A percentile compares a stretch with the other conserved stretches of the same genome.
These are phyloP conservation scores for Sesia bembeciformis DNA, from an alignment of 2,888 invertebrate genomes.

Conservation along the genomic window DNA sequence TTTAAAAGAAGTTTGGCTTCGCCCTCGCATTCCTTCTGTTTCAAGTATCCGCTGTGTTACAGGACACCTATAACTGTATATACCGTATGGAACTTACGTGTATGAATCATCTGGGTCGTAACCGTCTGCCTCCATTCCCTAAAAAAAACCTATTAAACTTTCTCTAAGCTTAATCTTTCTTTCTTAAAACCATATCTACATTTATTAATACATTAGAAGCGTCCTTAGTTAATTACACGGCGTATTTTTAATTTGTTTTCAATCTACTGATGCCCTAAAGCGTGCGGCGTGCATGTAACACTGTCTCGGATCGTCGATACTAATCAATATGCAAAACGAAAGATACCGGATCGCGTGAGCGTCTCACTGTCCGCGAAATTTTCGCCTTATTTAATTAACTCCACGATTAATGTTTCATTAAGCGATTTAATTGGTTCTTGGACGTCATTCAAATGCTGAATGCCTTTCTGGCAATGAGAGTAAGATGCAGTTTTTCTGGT, in stretches of 20 bases:
- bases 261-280: not conserved
- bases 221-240: not conserved
- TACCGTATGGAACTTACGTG: no score
- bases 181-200: no score
- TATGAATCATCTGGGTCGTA: no score
- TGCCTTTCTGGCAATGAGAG: not conserved
- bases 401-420: slow-evolving; percentile 34
- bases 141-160: no score
- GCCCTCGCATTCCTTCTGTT: no score
- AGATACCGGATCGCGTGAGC: slow-evolving; percentile 22
- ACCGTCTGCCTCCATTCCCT: no score
- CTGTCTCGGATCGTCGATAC: slow-evolving; percentile 23
- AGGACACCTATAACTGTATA: no score
- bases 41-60: no score
- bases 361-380: slow-evolving; percentile 14
- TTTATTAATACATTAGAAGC: no score
- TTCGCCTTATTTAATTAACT: slow-evolving; percentile 33
- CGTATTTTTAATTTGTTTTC: not conserved
- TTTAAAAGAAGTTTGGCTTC: no score
- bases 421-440: slow-evolving; percentile 19
- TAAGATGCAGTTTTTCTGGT: no score
- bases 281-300: slow-evolving; percentile 1
- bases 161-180: no score
- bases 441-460: not conserved
- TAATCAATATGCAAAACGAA: slow-evolving; percentile 53